These are phyloP conservation scores for Anas flavirostris DNA, from an alignment of 2,797 vertebrate genomes.

Conservation along the genomic window DNA sequence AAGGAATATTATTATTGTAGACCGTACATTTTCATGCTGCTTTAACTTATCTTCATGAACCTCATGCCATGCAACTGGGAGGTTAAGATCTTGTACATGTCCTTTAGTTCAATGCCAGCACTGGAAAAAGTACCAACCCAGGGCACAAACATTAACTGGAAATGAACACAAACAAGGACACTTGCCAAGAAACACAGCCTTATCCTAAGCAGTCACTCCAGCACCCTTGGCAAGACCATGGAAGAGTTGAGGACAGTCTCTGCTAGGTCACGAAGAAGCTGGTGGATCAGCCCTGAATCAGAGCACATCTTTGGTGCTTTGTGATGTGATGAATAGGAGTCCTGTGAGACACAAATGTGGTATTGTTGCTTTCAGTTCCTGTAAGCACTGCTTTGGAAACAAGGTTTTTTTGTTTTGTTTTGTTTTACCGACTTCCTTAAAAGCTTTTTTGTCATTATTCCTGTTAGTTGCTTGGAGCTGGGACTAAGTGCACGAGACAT, in stretches of 20 bases:
- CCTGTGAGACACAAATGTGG: not conserved
- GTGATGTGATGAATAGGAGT: not conserved
- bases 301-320: not conserved
- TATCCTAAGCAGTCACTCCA: not conserved
- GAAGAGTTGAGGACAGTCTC: not conserved
- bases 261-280: not conserved
- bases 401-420: not conserved
- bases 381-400: not conserved
- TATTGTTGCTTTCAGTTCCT: not conserved
- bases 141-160: not conserved
- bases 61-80: fast-evolving
- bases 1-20: not conserved
- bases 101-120: not conserved
- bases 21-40: not conserved
- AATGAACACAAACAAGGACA: not conserved
- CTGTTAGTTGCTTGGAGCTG: not conserved
- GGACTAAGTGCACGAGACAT: fast-evolving
- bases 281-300: not conserved
- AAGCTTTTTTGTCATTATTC: not conserved
- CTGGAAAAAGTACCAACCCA: not conserved
- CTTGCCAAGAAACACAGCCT: not conserved
- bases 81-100: not conserved
- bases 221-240: not conserved
- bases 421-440: not conserved
- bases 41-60: not conserved